These are phyloP conservation scores for Erinaceus europaeus DNA, from an alignment of 2,113 vertebrate species.

Conservation along the genomic window DNA sequence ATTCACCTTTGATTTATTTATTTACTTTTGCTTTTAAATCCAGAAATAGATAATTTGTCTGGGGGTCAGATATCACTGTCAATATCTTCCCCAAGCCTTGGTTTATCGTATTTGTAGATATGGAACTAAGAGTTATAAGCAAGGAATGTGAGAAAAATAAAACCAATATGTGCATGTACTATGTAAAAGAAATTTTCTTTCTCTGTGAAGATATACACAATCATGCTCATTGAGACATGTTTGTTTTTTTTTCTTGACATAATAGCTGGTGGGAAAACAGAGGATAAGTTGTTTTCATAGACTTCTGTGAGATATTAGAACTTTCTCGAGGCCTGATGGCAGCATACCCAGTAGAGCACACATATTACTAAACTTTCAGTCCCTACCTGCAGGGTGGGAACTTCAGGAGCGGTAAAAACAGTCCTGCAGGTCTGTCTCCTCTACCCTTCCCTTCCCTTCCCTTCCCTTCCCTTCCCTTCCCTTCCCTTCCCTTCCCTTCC, in stretches of 20 bases:
- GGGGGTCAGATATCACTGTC: not conserved
- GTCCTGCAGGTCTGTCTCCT: too few relatives aligned
- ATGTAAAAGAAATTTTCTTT: conserved; percentile 12
- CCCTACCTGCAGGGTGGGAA: too few relatives aligned
- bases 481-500: too few relatives aligned
- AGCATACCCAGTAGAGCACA: too few relatives aligned
- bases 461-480: too few relatives aligned
- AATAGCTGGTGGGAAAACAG: not conserved
- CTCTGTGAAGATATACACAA: not conserved
- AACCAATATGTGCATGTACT: not conserved
- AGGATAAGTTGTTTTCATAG: not conserved
- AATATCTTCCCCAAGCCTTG: not conserved
- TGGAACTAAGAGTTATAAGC: not conserved
- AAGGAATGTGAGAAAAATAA: not conserved
- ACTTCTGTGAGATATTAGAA: conserved; percentile 28
- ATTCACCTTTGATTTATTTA: too few relatives aligned
- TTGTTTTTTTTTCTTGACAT: not conserved
- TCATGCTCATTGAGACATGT: not conserved
- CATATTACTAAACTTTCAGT: too few relatives aligned
- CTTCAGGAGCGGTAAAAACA: too few relatives aligned
- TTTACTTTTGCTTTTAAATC: not conserved
- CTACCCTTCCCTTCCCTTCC: too few relatives aligned
- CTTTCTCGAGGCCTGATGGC: too few relatives aligned
- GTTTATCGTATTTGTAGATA: not conserved
- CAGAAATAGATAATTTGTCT: not conserved